Percentiles rank a stretch among this genome's conserved stretches.
Conservation (phyloP, 2,113 vertebrate genomes). For the Hippoglossus stenolepis region DNA sequence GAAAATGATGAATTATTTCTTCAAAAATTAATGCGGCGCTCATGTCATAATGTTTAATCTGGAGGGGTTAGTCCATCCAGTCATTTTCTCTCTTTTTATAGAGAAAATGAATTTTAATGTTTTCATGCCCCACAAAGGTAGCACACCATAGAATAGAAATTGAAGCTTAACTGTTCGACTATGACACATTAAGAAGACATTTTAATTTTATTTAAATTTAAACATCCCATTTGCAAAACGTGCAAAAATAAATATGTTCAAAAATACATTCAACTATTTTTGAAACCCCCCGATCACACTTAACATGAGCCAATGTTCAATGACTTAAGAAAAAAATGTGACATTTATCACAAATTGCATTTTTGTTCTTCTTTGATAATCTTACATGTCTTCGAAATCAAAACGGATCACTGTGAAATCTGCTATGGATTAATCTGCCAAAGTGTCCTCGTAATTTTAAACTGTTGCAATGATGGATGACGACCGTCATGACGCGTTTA, state of each 20-base stretch:
- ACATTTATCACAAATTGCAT: neutral
- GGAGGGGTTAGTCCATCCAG: too few species aligned
- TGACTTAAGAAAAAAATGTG: neutral
- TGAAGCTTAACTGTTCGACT: too few species aligned
- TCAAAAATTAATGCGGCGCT: neutral
- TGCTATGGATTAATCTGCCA: constrained; percentile 18
- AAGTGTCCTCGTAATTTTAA: constrained; percentile 12
- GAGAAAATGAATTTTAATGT: neutral
- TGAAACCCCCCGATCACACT: too few species aligned
- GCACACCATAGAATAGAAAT: neutral
- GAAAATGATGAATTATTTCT: neutral
- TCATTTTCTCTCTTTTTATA: neutral
- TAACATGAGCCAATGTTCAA: too few species aligned
- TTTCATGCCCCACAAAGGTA: neutral
- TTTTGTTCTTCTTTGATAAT: neutral
- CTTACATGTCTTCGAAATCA: constrained; percentile 5
- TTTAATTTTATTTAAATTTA: neutral
- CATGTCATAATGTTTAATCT: neutral
- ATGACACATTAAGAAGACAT: neutral
- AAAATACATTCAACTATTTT: too few species aligned
- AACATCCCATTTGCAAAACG: neutral
- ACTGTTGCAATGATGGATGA: constrained; percentile 45
- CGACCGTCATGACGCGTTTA: neutral
- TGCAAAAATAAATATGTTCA: too few species aligned
- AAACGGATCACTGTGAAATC: constrained; percentile 18